phyloP scores from a whole-genome alignment of 2,888 invertebrate genomes.

The Desoria tigrina region DNA sequence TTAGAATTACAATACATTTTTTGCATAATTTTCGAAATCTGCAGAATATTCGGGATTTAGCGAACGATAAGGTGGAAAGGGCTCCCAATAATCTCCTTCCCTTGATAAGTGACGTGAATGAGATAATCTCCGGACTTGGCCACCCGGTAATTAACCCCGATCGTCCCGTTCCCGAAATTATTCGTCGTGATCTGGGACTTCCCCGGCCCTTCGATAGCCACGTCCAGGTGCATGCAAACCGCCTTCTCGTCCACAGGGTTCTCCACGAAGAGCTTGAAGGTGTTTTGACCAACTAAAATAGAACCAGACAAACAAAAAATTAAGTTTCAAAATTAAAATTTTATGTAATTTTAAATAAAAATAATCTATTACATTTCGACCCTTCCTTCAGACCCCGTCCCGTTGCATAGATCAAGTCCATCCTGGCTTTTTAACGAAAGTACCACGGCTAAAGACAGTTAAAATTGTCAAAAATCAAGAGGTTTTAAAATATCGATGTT shows the following conservation, averaged over 20 bases:
- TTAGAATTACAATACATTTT: no score
- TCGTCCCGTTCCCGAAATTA: conserved; percentile 45
- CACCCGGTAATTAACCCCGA: conserved; percentile 39
- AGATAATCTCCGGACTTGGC: conserved; percentile 33
- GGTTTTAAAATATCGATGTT: no score
- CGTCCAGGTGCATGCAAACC: conserved; percentile 45
- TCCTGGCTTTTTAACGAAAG: no score
- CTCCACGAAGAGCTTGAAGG: conserved; percentile 46
- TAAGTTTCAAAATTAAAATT: neutral
- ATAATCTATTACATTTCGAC: conserved; percentile 24
- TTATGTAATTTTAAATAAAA: neutral
- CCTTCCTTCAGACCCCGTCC: conserved; percentile 42
- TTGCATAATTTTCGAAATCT: no score
- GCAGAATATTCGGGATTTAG: no score
- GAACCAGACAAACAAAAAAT: neutral
- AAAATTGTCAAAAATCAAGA: neutral
- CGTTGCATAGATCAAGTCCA: conserved; percentile 38
- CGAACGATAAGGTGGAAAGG: conserved; percentile 33
- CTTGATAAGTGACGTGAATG: conserved; percentile 35
- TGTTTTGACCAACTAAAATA: conserved; percentile 35
- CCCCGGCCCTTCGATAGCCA: conserved; percentile 43
- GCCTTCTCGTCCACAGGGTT: conserved; percentile 38
- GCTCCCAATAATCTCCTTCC: conserved; percentile 39
- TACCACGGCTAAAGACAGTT: no score
- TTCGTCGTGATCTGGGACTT: conserved; percentile 37